Conservation (phyloP, 2,113 vertebrate species). For the Notechis scutatus region DNA sequence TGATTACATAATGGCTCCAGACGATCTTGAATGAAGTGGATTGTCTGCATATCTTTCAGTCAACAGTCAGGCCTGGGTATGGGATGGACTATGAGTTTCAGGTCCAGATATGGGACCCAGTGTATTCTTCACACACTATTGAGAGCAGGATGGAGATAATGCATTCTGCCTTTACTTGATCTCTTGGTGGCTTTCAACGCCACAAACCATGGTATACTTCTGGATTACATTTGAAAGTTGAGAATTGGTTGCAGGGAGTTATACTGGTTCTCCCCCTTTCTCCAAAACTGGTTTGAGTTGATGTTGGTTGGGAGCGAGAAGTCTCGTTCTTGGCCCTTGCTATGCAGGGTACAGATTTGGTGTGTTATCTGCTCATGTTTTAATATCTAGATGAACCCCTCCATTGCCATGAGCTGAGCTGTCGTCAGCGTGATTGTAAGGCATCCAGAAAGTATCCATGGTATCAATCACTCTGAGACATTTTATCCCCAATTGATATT, state of each 20-base stretch:
- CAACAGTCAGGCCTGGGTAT: too few species aligned
- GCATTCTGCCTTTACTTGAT: neutral
- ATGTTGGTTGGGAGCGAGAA: neutral
- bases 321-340: neutral
- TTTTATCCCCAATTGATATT: too few species aligned
- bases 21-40: neutral
- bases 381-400: too few species aligned
- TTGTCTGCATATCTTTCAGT: neutral
- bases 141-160: neutral
- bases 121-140: neutral
- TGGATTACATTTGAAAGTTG: neutral
- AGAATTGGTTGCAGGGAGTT: neutral
- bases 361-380: neutral
- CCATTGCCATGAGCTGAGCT: too few species aligned
- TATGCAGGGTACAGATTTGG: neutral
- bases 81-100: too few species aligned
- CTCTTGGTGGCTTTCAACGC: neutral
- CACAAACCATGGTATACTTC: neutral
- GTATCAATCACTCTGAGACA: too few species aligned
- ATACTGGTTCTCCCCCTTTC: neutral
- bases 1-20: neutral
- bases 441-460: too few species aligned
- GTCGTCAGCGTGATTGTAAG: too few species aligned
- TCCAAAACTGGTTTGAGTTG: neutral
- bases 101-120: too few species aligned